Percentiles rank a stretch among this genome's conserved stretches.
Conservation (phyloP, 2,797 vertebrate species). For the Onychomys torridus region DNA sequence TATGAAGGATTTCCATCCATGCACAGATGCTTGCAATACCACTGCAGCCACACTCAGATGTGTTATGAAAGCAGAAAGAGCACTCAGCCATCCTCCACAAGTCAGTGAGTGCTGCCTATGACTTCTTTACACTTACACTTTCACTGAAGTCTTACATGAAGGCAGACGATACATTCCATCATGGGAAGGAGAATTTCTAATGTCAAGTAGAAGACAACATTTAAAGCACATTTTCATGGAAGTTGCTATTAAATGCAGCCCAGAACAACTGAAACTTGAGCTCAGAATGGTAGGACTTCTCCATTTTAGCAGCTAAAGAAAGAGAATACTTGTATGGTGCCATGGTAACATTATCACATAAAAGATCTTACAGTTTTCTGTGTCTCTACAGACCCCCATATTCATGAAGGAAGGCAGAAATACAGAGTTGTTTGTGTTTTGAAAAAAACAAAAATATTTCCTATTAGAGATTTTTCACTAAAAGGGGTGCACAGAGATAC, state of each 20-base stretch:
- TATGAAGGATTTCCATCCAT: neutral
- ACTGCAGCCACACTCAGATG: neutral
- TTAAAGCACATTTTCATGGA: conserved; percentile 49
- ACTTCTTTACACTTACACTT: conserved; percentile 6
- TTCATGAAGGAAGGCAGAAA: neutral
- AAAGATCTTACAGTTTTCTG: neutral
- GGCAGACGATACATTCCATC: neutral
- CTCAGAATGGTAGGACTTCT: conserved; percentile 2
- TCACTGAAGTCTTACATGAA: conserved; percentile 15
- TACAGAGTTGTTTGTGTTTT: neutral
- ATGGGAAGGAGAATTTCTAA: neutral
- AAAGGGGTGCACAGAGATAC: neutral
- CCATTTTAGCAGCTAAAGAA: conserved; percentile 51
- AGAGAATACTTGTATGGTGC: neutral
- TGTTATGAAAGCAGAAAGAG: conserved; percentile 4
- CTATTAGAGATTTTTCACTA: neutral
- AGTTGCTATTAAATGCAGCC: conserved; percentile 48
- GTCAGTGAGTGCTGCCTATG: neutral
- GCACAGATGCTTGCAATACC: neutral
- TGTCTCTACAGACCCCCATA: neutral
- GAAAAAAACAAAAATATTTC: conserved; percentile 36
- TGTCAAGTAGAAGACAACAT: neutral
- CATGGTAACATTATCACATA: conserved; percentile 67
- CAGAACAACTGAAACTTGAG: conserved; percentile 41
- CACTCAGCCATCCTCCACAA: neutral